Conservation (phyloP, 1,140 invertebrate genomes). For the Cataglyphis hispanica region DNA sequence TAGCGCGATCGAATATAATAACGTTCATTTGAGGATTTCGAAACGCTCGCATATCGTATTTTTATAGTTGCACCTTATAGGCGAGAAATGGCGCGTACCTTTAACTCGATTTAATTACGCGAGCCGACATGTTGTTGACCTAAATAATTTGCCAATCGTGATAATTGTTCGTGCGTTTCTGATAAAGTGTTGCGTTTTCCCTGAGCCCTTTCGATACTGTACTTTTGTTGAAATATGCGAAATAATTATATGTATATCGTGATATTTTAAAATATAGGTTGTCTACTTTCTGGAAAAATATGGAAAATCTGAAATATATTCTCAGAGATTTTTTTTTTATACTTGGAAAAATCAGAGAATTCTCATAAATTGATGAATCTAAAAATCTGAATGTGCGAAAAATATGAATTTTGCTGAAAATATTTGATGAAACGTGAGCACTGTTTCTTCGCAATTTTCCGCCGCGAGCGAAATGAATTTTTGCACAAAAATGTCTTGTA, state of each 20-base stretch:
- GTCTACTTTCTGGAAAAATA: too few relatives aligned
- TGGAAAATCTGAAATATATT: not conserved
- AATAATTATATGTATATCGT: not conserved
- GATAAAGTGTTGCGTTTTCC: not conserved
- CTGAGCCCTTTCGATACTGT: not conserved
- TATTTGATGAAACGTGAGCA: not conserved
- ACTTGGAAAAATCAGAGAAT: not conserved
- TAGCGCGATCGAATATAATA: slow-evolving; percentile 49
- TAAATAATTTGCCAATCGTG: slow-evolving; percentile 35
- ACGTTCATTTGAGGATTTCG: slow-evolving; percentile 7
- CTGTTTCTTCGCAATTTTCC: not conserved
- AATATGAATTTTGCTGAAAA: too few relatives aligned
- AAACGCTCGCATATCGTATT: not conserved
- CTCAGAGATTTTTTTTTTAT: not conserved
- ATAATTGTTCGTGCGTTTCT: not conserved
- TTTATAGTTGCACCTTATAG: not conserved
- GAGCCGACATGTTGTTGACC: not conserved
- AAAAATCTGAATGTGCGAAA: too few relatives aligned
- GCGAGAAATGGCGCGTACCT: not conserved
- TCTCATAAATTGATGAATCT: too few relatives aligned
- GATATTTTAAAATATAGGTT: too few relatives aligned
- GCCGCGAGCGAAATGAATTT: not conserved
- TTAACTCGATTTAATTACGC: slow-evolving; percentile 19
- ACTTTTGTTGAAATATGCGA: not conserved
- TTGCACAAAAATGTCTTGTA: not conserved